Evolutionary conservation across 2,888 invertebrate species (phyloP), one percentile per base, ranked within the genome.

Genomic region (Tetranychus piercei): DNA sequence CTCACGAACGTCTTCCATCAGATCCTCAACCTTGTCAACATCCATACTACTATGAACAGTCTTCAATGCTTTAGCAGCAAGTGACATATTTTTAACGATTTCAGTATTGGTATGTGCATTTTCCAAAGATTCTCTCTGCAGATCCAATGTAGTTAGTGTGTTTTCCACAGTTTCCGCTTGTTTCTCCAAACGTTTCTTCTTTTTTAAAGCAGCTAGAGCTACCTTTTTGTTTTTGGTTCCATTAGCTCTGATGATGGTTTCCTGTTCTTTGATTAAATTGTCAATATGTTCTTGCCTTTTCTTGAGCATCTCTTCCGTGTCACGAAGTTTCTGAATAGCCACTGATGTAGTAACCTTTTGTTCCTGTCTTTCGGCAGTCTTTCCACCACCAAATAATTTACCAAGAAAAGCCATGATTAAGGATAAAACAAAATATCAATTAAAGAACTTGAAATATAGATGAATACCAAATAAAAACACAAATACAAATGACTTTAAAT

Each of bases 1-100:
- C 81, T 99, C 99, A 7, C 95, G 95, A 79, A 99, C 94, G 80
- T 99, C 97, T 82, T 99, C 99, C 96, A 99, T 97, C 85, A 99
- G 90, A 80, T 97, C 94, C 82, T 99, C 97, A 1, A 99, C 97
- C 85, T 97, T 73, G 84, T 96, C 95, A 70, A 96, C 92, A 83
- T 96, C 93, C 87, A 94, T 94, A 79, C 77, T 75, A 55, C 74
- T 73, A 66, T 77, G 77, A 1, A 72, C 70, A 64, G 72, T 69
- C 71, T 77, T 77, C 44, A 77, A 64, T 18, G 76, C 76, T 45
- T 77, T 76, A 11, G 74, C 77, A 20, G 77, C 74, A 5, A 71
- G 22, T 18, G 72, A 73, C 77, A 77, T 77, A 6, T 75, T 77
- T 44, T 76, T 75, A 78, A 99, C 87, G 6, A 99, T 96, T 80